Conservation (phyloP, 2,888 invertebrate genomes). For the Acanthosepion pharaonis region DNA sequence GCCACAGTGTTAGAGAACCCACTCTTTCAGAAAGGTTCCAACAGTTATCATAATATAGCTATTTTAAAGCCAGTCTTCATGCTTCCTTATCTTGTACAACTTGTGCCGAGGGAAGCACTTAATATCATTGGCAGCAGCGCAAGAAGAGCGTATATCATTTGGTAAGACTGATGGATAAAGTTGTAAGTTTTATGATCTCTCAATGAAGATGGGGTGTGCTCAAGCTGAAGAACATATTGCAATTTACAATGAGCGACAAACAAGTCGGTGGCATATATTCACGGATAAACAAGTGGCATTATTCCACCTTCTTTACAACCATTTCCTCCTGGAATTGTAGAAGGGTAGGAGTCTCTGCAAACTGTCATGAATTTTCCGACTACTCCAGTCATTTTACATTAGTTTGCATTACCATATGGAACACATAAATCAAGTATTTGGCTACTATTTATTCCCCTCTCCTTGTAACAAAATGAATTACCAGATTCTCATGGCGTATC, state of each 20-base stretch:
- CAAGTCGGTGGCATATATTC: background rate
- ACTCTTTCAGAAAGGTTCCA: background rate
- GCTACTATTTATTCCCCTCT: background rate
- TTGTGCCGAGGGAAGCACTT: background rate
- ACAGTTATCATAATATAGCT: background rate
- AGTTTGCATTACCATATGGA: slow-evolving; percentile 33
- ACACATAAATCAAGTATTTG: slow-evolving; percentile 33
- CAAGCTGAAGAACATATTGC: slow-evolving; percentile 21
- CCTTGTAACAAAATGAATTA: background rate
- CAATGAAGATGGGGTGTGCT: background rate
- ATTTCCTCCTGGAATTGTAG: slow-evolving; percentile 33
- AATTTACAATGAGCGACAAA: background rate
- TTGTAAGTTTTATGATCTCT: slow-evolving; percentile 33
- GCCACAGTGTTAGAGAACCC: background rate
- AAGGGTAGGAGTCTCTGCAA: background rate
- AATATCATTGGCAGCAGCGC: background rate
- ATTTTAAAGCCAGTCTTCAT: slow-evolving; percentile 33
- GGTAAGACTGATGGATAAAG: slow-evolving; percentile 17
- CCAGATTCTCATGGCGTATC: background rate
- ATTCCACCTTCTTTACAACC: slow-evolving; percentile 33
- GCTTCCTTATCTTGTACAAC: background rate
- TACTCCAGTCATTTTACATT: slow-evolving; percentile 15
- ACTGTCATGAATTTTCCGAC: background rate
- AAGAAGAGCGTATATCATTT: background rate
- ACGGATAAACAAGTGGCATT: slow-evolving; percentile 22